Evolutionary conservation across 2,888 invertebrate genomes (phyloP), one percentile per base, ranked within the genome.

Genomic region (Automeris io): DNA sequence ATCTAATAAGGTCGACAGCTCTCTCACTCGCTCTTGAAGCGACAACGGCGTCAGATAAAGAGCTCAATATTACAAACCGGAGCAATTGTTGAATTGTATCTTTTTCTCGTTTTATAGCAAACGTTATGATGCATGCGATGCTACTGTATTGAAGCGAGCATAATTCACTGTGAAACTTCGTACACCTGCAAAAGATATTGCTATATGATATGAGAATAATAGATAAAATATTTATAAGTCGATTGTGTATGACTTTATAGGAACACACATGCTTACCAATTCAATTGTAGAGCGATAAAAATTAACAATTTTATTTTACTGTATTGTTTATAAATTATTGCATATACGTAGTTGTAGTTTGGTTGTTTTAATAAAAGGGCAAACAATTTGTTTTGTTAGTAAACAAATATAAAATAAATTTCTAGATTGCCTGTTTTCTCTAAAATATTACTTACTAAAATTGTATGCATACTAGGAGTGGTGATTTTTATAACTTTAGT

Each of bases 51-150:
- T 25, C 24, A 25, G 18, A 25, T 18, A 26, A 23, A 37, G 5
- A 23, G 31, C 22, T 37, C 29, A 37, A 37, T 31, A 37, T 32
- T 24, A 21, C 35, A 45, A 42, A 46, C 46, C 42, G 31, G 24
- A 32, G 23, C 35, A 38, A 36, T 36, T 38, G 38, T 37, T 37
- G 36, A 16, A 35, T 42, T 35, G 47, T 58, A 56, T 56, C 51
- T 53, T 52, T n/a, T 55, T 56, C 58, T 57, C 39, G 51, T 45
- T 51, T 50, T 36, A 46, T 43, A 45, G 51, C 50, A 53, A 55
- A 58, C 61, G 54, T 61, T 61, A 46, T 64, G 62, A 63, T 51
- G 51, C 40, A 63, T 51, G 51, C 40, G 47, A 37, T 45, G 49
- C 47, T 44, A 54, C 51, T 49, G 49, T 46, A 49, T 49, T 47